Conservation (phyloP, 1,140 invertebrate species). For the Lordiphosa clarofinis region DNA sequence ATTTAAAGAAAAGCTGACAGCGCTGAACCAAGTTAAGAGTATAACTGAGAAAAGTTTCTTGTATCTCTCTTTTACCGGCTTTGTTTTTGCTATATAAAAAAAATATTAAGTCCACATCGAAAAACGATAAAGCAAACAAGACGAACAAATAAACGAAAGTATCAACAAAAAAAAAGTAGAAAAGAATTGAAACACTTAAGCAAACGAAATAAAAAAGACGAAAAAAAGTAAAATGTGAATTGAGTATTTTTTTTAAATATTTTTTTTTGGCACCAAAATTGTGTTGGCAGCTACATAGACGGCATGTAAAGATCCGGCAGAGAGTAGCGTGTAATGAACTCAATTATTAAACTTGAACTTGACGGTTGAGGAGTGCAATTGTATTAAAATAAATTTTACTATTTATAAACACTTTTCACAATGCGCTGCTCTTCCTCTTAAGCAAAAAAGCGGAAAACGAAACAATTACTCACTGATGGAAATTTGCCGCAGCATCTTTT, state of each 20-base stretch:
- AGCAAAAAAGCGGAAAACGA: no score
- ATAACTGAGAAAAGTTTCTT: no score
- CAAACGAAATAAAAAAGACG: slow-evolving; percentile 48
- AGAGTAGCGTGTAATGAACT: slow-evolving; percentile 25
- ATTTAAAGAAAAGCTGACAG: no score
- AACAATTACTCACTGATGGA: no score
- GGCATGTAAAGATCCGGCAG: slow-evolving; percentile 9
- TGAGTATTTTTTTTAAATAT: slow-evolving; percentile 31
- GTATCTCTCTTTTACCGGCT: no score
- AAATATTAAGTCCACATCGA: slow-evolving; percentile 47
- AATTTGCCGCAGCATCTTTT: no score
- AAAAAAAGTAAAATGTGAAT: slow-evolving; percentile 29
- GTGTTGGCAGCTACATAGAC: slow-evolving; percentile 18
- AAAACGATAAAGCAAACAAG: slow-evolving; percentile 29
- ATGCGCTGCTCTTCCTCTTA: no score
- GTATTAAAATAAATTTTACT: no score
- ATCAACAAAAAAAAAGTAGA: slow-evolving; percentile 24
- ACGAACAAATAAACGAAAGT: slow-evolving; percentile 31
- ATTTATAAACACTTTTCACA: no score
- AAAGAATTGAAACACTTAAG: slow-evolving; percentile 58
- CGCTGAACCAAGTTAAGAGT: no score
- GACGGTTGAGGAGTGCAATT: no score
- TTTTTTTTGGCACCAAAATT: slow-evolving; percentile 49
- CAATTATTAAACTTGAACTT: slow-evolving; percentile 61
- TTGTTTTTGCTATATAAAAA: slow-evolving; percentile 14